These are phyloP conservation scores for Rhipidura dahli DNA, from an alignment of 2,113 vertebrate species.

Conservation along the genomic window DNA sequence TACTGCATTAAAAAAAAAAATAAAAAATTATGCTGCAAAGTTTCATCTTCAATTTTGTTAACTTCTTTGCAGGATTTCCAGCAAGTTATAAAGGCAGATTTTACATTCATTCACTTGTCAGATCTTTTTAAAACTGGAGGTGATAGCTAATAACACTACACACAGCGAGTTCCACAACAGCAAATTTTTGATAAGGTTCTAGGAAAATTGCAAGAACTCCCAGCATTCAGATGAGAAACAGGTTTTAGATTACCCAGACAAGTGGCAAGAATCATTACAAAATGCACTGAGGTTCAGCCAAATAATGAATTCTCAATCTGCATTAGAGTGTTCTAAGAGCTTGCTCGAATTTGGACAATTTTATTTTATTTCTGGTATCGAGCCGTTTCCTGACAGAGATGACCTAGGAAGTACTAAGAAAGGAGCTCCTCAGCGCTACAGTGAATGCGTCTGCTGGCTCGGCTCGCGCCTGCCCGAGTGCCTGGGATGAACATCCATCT, in stretches of 20 bases:
- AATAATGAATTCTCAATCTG: neutral
- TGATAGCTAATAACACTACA: neutral
- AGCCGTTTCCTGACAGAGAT: neutral
- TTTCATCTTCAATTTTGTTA: neutral
- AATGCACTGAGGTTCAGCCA: neutral
- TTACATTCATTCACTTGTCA: neutral
- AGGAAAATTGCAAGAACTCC: neutral
- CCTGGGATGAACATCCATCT: neutral
- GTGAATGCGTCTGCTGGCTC: neutral
- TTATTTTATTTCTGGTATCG: too few species aligned
- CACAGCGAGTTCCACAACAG: fast-evolving
- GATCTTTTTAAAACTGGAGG: neutral
- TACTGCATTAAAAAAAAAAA: neutral
- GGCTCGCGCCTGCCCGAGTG: neutral
- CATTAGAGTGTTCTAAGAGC: neutral
- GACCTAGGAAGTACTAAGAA: neutral
- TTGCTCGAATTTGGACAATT: neutral
- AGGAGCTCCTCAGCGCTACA: neutral
- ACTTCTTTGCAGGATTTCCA: neutral
- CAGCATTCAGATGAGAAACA: neutral
- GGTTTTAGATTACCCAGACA: neutral
- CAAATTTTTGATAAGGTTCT: neutral
- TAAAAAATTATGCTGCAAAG: neutral
- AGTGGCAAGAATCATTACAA: neutral
- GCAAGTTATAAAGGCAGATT: neutral